A percentile compares a stretch with the other conserved stretches of the same genome.
Evolutionary conservation across 1,140 invertebrate species (phyloP).

Genomic region (Drosophila leontia): DNA sequence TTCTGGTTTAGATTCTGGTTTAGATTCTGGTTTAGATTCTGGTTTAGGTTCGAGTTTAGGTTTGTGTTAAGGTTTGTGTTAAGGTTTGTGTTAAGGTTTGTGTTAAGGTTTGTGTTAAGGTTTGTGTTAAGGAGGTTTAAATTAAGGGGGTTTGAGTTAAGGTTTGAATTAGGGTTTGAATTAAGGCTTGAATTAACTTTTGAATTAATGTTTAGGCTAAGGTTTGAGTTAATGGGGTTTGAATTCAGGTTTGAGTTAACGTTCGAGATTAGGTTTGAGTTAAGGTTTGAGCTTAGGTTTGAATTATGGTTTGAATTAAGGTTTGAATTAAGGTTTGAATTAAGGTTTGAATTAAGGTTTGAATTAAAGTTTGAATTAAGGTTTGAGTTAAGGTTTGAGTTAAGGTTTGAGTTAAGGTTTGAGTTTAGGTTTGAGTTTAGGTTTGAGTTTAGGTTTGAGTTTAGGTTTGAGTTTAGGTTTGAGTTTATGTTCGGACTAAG

Average conservation of each 20-base stretch:
- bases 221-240: not conserved
- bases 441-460: not conserved
- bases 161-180: not conserved
- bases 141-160: not conserved
- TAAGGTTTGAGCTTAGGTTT: not conserved
- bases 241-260: not conserved
- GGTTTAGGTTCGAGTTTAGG: not conserved
- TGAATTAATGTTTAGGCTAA: too few species aligned
- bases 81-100: not conserved
- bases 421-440: not conserved
- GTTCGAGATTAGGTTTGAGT: not conserved
- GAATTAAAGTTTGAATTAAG: not conserved
- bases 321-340: too few species aligned
- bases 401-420: not conserved
- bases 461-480: not conserved
- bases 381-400: not conserved
- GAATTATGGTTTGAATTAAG: not conserved
- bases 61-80: not conserved
- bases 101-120: not conserved
- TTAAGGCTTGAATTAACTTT: not conserved
- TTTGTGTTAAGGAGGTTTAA: not conserved
- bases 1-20: not conserved
- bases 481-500: too few species aligned
- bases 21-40: not conserved
- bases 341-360: not conserved